These are phyloP conservation scores for Mareca penelope DNA, from an alignment of 2,797 vertebrate genomes.

Conservation along the genomic window DNA sequence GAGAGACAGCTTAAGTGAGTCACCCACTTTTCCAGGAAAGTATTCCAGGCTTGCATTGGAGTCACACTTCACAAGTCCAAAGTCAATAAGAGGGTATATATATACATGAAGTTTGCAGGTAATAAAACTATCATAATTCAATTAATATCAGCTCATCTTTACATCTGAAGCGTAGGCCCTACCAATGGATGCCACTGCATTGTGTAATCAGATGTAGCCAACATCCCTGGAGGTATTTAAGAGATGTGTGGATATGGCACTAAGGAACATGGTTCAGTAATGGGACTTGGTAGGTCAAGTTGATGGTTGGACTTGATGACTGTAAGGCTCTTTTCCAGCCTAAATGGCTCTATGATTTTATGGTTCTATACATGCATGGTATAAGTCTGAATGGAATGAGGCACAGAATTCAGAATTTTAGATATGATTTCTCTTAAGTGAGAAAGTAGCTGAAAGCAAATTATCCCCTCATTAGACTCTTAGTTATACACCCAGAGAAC, in stretches of 20 bases:
- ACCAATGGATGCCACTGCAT: neutral
- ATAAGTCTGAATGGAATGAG: neutral
- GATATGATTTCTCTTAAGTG: neutral
- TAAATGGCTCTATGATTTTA: neutral
- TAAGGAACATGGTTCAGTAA: too few species aligned
- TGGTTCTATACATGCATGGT: neutral
- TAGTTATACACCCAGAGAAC: neutral
- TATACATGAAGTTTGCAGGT: neutral
- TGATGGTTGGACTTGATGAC: neutral
- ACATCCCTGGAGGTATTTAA: neutral
- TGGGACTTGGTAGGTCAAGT: too few species aligned
- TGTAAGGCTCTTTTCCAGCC: too few species aligned
- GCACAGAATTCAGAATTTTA: neutral
- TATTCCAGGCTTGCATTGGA: neutral
- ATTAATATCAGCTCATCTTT: neutral
- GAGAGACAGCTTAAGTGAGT: neutral
- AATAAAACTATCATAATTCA: neutral
- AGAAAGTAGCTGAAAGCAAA: neutral
- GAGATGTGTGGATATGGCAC: neutral
- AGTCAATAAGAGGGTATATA: neutral
- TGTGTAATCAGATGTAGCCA: too few species aligned
- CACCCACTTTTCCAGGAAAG: neutral
- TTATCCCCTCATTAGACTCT: neutral
- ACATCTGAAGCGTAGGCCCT: neutral
- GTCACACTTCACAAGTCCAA: neutral